Evolutionary conservation across 2,888 invertebrate species (phyloP), one percentile per base, ranked within the genome.

Genomic region (Synergus laeviventris): DNA sequence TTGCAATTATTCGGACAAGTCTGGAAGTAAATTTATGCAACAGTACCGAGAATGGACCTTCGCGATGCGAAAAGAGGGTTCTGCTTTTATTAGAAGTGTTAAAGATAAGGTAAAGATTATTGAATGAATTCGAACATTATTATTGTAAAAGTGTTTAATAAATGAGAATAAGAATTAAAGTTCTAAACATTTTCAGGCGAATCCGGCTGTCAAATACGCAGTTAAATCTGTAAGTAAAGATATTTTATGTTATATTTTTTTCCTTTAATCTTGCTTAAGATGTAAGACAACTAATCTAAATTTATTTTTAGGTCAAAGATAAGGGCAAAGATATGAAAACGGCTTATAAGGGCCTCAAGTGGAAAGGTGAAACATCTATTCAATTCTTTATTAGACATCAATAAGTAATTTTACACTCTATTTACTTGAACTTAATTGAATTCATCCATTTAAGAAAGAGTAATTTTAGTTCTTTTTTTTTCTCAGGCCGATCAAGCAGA

Each of bases 141-240:
- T 9, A 16, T 14, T 73, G 1, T 21, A n/a, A 9, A 11, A 12
- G 3, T 24, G 7, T 24, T 31, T 54, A 24, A 59, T 36, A 45
- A 64, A 3, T 59, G 66, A 60, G 14, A 39, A 42, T 56, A 24
- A 14, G n/a, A 38, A 45, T 74, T 81, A 76, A 79, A 78, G 66
- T 18, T 49, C 73, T 61, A 56, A 73, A 92, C 94, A 21, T 77
- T 87, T 95, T 89, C 93, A 97, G 97, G 97, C 97, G 84, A 97
- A 97, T 93, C 97, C 97, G 88, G 97, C 97, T 88, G 95, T 98
- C 92, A 97, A 96, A 93, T 96, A 96, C 91, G 97, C 97, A 88
- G 97, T 97, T 79, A 97, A 97, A 94, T 95, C 96, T 93, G 97
- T 97, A 94, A 96, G 96, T 95, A 90, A 36, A 42, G n/a, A 49